Base-by-base conservation (phyloP, 1,140 invertebrate species). In the Meteorus sp. region DNA sequence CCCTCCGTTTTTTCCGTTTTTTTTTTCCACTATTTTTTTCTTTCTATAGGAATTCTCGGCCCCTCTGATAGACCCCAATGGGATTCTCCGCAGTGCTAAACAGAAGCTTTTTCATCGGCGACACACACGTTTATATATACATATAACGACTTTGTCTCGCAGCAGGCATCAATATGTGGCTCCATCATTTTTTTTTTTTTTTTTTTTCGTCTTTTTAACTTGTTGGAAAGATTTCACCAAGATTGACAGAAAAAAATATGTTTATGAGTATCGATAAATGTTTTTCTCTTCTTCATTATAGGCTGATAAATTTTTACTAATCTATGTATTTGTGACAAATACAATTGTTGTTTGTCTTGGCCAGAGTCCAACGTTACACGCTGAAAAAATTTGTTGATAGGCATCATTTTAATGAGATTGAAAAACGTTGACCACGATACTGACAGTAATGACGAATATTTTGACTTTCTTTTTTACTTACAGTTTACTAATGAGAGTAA, bases 1-100 rank as follows among this genome's bases (percentile, higher is more conserved):
- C 50, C 56, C 55, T 44, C n/a, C 60, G 29, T 51, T 31, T 23
- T 54, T 25, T 27, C 53, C 2, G n/a, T 43, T 39, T 56, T 35
- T 67, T 54, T 56, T 61, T 13, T 35, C 55, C 47, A 67, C 56
- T 61, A 62, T 65, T 59, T 71, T 67, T 70, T 63, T 68, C 61
- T 62, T 58, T 56, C 41, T 53, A 59, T 58, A 43, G 56, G 44
- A 59, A 58, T 62, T 41, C 41, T 47, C 56, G 29, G 60, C 45
- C 51, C 51, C 51, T 60, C 31, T 44, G 31, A 54, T 31, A 33
- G 59, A 33, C 35, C 27, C 37, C 50, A 47, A 29, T 50, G 52
- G 27, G 35, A 39, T 19, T 56, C 43, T 23, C 39, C 50, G 39
- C 55, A 44, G 48, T 58, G 48, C 43, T 54, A 58, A 62, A 62